A percentile compares a stretch with the other conserved stretches of the same genome.
Evolutionary conservation across 2,113 vertebrate species (phyloP).

Genomic region (Stictonetta naevosa): DNA sequence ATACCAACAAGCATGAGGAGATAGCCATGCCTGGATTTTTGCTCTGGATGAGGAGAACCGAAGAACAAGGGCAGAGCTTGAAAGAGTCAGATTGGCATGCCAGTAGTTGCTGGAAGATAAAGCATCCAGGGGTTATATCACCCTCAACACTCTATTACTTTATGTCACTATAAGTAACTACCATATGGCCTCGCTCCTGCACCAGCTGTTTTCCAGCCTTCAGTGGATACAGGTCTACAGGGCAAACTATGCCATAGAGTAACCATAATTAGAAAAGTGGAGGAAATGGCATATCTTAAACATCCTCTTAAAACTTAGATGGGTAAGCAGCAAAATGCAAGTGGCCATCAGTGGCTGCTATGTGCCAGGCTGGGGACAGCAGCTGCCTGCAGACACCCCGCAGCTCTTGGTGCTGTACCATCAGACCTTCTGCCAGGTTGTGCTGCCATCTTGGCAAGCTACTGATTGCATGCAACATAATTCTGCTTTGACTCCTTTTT

Average conservation of each 20-base stretch:
- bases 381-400: neutral
- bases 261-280: neutral
- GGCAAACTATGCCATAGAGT: neutral
- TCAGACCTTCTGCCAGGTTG: neutral
- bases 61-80: neutral
- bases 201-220: constrained; percentile 42
- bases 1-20: neutral
- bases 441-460: neutral
- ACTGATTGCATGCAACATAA: neutral
- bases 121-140: neutral
- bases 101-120: neutral
- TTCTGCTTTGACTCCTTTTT: neutral
- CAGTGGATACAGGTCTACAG: neutral
- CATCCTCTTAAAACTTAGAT: neutral
- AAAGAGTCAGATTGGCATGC: neutral
- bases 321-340: neutral
- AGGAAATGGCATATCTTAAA: neutral
- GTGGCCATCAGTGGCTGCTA: neutral
- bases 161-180: constrained; percentile 41
- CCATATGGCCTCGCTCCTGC: constrained; percentile 38
- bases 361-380: neutral
- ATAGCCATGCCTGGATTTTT: neutral
- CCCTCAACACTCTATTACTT: constrained; percentile 52
- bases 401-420: neutral
- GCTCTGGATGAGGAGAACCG: neutral